Evolutionary conservation across 2,888 invertebrate genomes (phyloP).

Genomic region (Lathronympha strigana): DNA sequence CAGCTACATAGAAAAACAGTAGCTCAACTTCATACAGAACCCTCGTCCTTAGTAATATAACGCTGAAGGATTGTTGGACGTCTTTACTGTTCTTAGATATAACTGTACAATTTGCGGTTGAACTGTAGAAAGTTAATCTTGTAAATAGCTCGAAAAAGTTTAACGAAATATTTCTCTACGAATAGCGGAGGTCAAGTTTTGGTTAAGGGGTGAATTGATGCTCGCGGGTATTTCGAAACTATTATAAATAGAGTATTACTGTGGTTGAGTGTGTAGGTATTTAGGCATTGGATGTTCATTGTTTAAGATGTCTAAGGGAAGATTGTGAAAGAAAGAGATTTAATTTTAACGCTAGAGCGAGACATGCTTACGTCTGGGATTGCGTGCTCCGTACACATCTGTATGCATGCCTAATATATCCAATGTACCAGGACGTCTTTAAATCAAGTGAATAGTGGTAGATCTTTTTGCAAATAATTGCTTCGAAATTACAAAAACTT

Average conservation of each 20-base stretch:
- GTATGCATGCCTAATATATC: too few relatives aligned
- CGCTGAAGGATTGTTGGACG: constrained; percentile 42
- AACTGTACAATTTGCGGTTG: constrained; percentile 35
- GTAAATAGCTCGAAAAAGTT: constrained; percentile 58
- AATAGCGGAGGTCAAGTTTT: constrained; percentile 49
- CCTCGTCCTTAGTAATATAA: constrained; percentile 36
- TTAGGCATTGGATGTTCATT: background rate
- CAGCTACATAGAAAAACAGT: constrained; percentile 37
- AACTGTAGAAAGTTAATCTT: constrained; percentile 57
- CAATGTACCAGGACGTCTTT: too few relatives aligned
- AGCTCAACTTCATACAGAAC: constrained; percentile 51
- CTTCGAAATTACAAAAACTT: too few relatives aligned
- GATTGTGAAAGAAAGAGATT: too few relatives aligned
- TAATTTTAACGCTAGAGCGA: too few relatives aligned
- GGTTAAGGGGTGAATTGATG: constrained; percentile 45
- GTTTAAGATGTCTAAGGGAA: background rate
- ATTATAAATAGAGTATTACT: constrained; percentile 29
- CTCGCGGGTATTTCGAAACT: constrained; percentile 43
- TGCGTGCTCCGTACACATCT: too few relatives aligned
- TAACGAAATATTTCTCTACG: constrained; percentile 51
- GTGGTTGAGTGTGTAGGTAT: constrained; percentile 12
- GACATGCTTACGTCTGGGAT: too few relatives aligned
- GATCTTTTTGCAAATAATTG: too few relatives aligned
- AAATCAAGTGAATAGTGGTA: too few relatives aligned
- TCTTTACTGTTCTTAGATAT: constrained; percentile 32